Evolutionary conservation across 2,888 invertebrate species (phyloP), one percentile per base, ranked within the genome.

Genomic region (Sacculina carcini): DNA sequence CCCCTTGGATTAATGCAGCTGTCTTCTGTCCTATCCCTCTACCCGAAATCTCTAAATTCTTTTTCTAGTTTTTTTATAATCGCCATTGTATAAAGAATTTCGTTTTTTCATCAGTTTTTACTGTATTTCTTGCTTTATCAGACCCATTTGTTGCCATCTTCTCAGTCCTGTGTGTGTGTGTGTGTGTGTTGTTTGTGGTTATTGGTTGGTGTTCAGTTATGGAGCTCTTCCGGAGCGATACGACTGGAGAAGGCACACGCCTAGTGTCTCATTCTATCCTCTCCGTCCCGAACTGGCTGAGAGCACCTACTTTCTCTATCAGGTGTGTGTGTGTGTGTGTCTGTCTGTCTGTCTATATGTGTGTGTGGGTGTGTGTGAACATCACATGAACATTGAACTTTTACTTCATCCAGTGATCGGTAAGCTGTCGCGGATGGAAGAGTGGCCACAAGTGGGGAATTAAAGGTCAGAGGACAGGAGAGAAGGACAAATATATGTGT

Each of bases 201-300:
- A n/a, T n/a, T n/a, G n/a, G n/a, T n/a, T n/a, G n/a, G n/a, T n/a
- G n/a, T 42, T 23, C 29, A 50, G 49, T 34, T 34, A 38, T 24
- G 38, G 26, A 16, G 38, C 51, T 67, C 60, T 75, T 19, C 75
- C 72, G 5, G 71, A 71, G 57, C 59, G 70, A 28, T 68, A 65
- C 58, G 66, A 69, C 56, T 68, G 67, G 68, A 66, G 67, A 54
- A 59, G 62, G 40, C 62, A 66, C 16, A 61, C 64, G 48, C 70
- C 74, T 2, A 74, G 74, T 60, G 69, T 75, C 16, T 58, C 63
- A 12, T 76, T 75, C 61, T 76, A 75, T 59, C 74, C 75, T n/a
- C 64, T 76, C 14, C 61, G 75, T 16, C 75, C 75, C 19, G 75
- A 75, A 59, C 67, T 76, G 39, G 68, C 71, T 2, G 75, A 75